phyloP scores from a whole-genome alignment of 2,113 vertebrate genomes.

The Thymallus thymallus region DNA sequence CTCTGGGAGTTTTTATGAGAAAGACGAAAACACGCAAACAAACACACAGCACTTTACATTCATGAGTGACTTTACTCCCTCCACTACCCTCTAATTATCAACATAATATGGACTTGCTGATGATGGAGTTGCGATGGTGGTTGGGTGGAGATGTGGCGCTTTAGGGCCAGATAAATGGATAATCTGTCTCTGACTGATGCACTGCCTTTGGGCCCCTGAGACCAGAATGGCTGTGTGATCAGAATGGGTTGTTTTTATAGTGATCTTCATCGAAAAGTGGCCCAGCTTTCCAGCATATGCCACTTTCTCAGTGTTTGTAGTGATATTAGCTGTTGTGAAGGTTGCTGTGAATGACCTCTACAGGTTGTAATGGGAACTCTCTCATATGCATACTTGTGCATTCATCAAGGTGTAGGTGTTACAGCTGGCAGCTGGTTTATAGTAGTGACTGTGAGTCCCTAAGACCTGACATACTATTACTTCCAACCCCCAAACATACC shows the following conservation, averaged over 20 bases:
- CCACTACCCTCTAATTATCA: not conserved
- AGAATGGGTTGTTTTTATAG: not conserved
- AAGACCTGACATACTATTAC: no score
- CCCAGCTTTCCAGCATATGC: not conserved
- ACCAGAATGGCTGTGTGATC: not conserved
- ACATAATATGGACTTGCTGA: not conserved
- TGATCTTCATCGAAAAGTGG: not conserved
- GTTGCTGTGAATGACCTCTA: no score
- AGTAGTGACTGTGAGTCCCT: no score
- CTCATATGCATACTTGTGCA: no score
- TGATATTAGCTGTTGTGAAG: no score
- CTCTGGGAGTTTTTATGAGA: not conserved
- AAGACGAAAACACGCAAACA: not conserved
- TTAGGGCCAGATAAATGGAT: not conserved
- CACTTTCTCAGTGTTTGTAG: not conserved
- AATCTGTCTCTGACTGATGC: not conserved
- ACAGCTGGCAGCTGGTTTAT: no score
- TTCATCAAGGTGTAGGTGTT: no score
- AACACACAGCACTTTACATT: not conserved
- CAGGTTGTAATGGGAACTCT: no score
- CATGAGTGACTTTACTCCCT: not conserved
- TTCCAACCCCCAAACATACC: no score
- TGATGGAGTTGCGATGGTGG: not conserved
- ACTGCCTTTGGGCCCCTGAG: not conserved
- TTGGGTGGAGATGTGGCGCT: not conserved